Conservation (phyloP, 2,113 vertebrate genomes). For the Diadophis punctatus region DNA sequence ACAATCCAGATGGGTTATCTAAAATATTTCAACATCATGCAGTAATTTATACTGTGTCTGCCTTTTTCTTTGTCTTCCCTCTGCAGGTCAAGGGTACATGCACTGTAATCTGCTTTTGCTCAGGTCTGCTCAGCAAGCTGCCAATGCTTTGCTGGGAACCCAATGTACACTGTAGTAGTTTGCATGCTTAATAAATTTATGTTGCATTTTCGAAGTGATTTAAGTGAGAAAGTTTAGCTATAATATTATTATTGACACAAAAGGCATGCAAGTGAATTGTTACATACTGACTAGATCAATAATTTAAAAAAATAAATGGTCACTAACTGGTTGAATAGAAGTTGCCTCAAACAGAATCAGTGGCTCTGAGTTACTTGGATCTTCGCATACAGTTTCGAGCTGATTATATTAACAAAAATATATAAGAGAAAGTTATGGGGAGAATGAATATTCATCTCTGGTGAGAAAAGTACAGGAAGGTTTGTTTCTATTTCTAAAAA, state of each 20-base stretch:
- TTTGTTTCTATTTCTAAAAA: not conserved
- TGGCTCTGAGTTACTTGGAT: conserved; percentile 33
- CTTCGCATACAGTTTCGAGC: conserved; percentile 40
- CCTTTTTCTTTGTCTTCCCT: not conserved
- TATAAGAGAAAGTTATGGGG: not conserved
- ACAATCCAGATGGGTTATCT: not conserved
- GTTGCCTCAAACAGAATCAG: conserved; percentile 40
- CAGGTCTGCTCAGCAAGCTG: not conserved
- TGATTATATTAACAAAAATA: conserved; percentile 1
- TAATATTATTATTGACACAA: not conserved
- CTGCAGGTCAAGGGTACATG: not conserved
- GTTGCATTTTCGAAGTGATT: not conserved
- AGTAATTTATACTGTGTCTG: not conserved
- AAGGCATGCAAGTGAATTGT: not conserved
- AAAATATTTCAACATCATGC: not conserved
- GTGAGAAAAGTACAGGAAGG: not conserved
- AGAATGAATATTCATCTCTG: not conserved
- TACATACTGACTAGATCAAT: not conserved
- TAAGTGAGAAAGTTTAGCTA: not conserved
- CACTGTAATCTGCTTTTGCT: not conserved
- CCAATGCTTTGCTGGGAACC: not conserved
- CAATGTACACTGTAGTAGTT: not conserved
- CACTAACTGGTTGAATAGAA: conserved; percentile 29
- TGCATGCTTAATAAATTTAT: not conserved
- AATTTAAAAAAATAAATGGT: conserved; percentile 17